phyloP scores from a whole-genome alignment of 2,797 vertebrate species.

The Chiropotes sagulatus region DNA sequence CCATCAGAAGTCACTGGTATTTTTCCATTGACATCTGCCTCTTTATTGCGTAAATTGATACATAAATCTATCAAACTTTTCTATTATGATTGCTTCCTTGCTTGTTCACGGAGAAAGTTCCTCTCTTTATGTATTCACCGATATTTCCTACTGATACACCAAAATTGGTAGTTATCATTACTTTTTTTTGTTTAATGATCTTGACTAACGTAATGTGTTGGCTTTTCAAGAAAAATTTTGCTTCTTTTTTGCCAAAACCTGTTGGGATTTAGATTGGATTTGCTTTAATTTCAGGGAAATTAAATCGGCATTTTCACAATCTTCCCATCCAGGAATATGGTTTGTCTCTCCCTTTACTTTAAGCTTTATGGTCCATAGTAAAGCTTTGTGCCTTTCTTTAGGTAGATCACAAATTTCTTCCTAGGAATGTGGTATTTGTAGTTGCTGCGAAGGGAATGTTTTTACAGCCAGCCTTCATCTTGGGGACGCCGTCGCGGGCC shows the following conservation, averaged over 20 bases:
- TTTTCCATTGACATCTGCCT: slow-evolving; percentile 3
- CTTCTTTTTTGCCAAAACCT: not conserved
- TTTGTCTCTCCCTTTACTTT: not conserved
- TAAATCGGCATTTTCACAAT: not conserved
- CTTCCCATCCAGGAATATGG: not conserved
- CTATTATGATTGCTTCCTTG: not conserved
- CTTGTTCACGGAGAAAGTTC: not conserved
- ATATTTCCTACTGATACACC: not conserved
- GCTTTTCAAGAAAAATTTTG: not conserved
- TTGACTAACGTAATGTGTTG: not conserved
- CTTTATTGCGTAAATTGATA: not conserved
- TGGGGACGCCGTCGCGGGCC: not conserved
- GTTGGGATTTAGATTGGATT: not conserved
- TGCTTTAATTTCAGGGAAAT: not conserved
- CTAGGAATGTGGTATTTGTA: not conserved
- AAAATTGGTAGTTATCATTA: not conserved
- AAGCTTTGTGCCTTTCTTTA: not conserved
- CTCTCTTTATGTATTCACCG: not conserved
- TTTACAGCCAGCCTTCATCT: not conserved
- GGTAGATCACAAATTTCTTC: not conserved
- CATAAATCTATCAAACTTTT: not conserved
- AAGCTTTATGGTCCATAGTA: not conserved
- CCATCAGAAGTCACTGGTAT: not conserved
- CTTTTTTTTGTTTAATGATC: not conserved
- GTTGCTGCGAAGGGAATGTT: not conserved